Base-by-base conservation (phyloP, 2,888 invertebrate species). In the Andrena chrysosceles region DNA sequence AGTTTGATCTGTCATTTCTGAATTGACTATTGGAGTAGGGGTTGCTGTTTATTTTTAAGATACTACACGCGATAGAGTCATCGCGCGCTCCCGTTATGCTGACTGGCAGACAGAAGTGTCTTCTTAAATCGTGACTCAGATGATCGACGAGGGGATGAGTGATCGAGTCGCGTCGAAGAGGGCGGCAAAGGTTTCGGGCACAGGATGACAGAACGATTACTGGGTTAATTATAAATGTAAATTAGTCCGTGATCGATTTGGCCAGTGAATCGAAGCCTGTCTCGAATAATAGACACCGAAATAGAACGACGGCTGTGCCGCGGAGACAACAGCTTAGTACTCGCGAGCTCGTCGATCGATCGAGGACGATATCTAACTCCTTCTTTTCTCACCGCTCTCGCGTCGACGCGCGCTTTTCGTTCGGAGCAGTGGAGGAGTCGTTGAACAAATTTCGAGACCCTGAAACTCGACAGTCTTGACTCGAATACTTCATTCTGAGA, bases 241-340 rank as follows among this genome's bases (percentile, higher is more conserved):
- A 94, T 94, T 93, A 93, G 93, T 93, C 85, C 94, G 90, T 91
- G 94, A 93, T 94, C 93, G 93, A 93, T 93, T 93, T 93, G 93
- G 93, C 93, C 88, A 86, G 91, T 91, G 91, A 91, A 90, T 92
- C 89, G 91, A 89, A 89, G 88, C 87, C 86, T 91, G 90, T 91
- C 91, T 92, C 90, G 91, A 92, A 93, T 93, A 92, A 93, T 93
- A 92, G 92, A 91, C 89, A 92, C 93, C 88, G 87, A 93, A 93
- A 93, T 93, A 93, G 93, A 93, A 90, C 88, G 78, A 84, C 87
- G 88, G 84, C 85, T 86, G 89, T 86, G 86, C 77, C 86, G 89
- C 33, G 78, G 86, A 86, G 85, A 90, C 88, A 90, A 87, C 87
- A 87, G 89, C 77, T 91, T 89, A 92, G 90, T 92, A 83, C 83